phyloP scores from a whole-genome alignment of 2,113 vertebrate species.

The Hippocampus comes region DNA sequence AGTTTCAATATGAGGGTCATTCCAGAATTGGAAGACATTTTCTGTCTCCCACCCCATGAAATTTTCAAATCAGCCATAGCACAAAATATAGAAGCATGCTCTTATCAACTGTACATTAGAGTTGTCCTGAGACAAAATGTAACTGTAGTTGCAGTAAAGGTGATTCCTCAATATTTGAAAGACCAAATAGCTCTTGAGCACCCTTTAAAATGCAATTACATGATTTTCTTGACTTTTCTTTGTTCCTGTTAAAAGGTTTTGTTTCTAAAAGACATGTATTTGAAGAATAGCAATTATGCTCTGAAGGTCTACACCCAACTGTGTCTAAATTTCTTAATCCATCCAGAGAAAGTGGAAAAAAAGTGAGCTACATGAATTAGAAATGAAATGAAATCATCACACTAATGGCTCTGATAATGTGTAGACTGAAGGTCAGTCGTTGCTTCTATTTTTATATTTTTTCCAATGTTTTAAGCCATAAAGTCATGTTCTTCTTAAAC shows the following conservation, averaged over 20 bases:
- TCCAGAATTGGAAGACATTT: constrained; percentile 6
- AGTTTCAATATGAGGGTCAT: constrained; percentile 50
- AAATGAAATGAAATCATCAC: background rate
- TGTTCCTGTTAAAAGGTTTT: background rate
- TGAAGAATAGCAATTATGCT: background rate
- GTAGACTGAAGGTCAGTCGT: background rate
- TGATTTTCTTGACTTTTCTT: too few species aligned
- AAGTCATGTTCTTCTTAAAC: background rate
- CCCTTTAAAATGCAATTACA: background rate
- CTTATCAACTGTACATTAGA: background rate
- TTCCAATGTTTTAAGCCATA: background rate
- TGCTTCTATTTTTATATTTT: background rate
- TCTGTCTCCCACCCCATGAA: background rate
- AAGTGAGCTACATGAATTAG: background rate
- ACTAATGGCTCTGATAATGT: background rate
- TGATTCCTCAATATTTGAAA: background rate
- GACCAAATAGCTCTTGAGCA: background rate
- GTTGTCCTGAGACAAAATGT: background rate
- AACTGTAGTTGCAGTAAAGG: background rate
- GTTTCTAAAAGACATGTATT: background rate
- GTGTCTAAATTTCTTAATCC: background rate
- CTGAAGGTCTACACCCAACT: background rate
- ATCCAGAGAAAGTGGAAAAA: background rate
- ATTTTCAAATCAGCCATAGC: background rate
- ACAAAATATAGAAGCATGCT: background rate